These are phyloP conservation scores for Phorcus lineatus DNA, from an alignment of 2,888 invertebrate species.

Conservation along the genomic window DNA sequence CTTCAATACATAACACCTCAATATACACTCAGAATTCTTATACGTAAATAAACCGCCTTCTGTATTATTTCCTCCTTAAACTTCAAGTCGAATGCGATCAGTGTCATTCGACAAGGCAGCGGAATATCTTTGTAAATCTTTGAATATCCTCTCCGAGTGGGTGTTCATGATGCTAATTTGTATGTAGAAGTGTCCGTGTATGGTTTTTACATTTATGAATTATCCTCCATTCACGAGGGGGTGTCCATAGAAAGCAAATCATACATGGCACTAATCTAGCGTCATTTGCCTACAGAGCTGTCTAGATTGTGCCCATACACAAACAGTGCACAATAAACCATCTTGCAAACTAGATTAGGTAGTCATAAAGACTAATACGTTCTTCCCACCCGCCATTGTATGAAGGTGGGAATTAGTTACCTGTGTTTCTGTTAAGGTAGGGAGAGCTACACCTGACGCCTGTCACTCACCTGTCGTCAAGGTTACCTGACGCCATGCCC, in stretches of 20 bases:
- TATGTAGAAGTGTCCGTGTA: too few species aligned
- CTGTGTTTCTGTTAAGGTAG: background rate
- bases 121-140: too few species aligned
- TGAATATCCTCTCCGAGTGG: too few species aligned
- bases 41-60: too few species aligned
- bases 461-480: background rate
- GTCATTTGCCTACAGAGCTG: background rate
- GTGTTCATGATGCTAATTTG: too few species aligned
- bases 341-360: constrained; percentile 17
- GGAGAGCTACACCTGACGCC: background rate
- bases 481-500: too few species aligned
- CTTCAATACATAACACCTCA: too few species aligned
- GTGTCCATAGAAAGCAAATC: background rate
- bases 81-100: too few species aligned
- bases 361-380: background rate
- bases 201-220: background rate
- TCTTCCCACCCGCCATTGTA: background rate
- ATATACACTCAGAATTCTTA: too few species aligned
- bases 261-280: constrained; percentile 17
- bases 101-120: too few species aligned
- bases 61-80: too few species aligned
- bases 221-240: background rate
- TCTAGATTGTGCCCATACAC: background rate
- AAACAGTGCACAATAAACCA: background rate
- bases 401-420: background rate